A percentile compares a stretch with the other conserved stretches of the same genome.
Conservation (phyloP, 2,113 vertebrate species). For the Mirza zaza region DNA sequence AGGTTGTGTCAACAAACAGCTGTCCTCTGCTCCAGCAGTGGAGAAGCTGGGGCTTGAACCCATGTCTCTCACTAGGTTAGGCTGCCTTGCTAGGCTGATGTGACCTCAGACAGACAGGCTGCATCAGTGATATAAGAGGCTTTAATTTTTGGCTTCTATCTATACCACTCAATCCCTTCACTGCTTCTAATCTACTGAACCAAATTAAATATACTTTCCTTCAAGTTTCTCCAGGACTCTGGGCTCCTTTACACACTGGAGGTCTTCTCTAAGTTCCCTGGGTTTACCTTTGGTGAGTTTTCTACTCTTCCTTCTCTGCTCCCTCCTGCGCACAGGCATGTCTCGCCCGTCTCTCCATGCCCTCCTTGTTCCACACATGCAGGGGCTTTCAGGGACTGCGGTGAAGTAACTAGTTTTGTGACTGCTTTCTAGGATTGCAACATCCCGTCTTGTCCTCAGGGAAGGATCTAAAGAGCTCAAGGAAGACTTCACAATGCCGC, state of each 20-base stretch:
- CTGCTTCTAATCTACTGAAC: not conserved
- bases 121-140: not conserved
- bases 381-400: not conserved
- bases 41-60: not conserved
- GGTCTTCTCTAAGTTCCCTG: not conserved
- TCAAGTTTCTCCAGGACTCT: not conserved
- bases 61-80: too few species aligned
- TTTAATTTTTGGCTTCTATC: not conserved
- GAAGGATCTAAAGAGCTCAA: not conserved
- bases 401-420: not conserved
- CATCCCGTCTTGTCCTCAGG: not conserved
- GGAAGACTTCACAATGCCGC: not conserved
- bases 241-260: not conserved
- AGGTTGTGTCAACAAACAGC: not conserved
- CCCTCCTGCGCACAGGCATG: not conserved
- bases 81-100: accelerated
- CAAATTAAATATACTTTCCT: not conserved
- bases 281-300: not conserved
- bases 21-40: not conserved
- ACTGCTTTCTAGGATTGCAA: not conserved
- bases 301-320: not conserved
- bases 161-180: not conserved
- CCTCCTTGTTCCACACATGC: too few species aligned
- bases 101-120: not conserved
- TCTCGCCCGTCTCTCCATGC: not conserved